Base-by-base conservation (phyloP, 2,113 vertebrate genomes). In the Solea solea region DNA sequence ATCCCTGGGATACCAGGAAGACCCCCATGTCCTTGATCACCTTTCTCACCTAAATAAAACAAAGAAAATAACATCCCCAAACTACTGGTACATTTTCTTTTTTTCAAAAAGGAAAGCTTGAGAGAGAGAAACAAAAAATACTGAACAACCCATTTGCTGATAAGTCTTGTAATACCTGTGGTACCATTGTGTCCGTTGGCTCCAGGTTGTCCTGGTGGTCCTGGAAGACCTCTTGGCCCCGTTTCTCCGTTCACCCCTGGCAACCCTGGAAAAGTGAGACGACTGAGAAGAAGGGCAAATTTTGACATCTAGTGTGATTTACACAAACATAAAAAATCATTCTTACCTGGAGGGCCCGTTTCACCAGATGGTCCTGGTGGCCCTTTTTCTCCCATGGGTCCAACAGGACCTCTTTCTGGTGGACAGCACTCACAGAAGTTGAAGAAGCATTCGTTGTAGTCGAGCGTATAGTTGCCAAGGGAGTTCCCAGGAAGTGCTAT, bases 371-470 rank as follows among this genome's bases (percentile, higher is more conserved):
- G 89, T 57, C 96, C 96, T 0, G 75, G 51, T 51, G 87, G 76
- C 56, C 96, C 96, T 14, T 39, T 89, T 0, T 93, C 89, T 42
- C 96, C 96, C 0, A 74, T 87, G 14, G 93, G 93, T 59, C 96
- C 97, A 15, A 76, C 77, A 0, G 91, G 92, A 1, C 95, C 96
- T 11, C 9, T 64, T 1, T 84, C 52, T 9, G 94, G 87, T 0
- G 93, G 91, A 82, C 97, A 99, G 83, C 97, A 99, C 72, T 95
- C 96, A 63, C 97, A 99, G 80, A 96, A 92, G 85, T 99, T 98
- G 86, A 95, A 94, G 89, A 96, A 95, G 85, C 96, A 97, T 75
- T 96, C 95, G 0, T 88, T 93, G 0, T 94, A 83, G 68, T 97
- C 95, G 0, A 96, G 86, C 0, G 95, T 95, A 81, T 92, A 94